Conservation (phyloP, 1,140 invertebrate species). For the Apis dorsata region DNA sequence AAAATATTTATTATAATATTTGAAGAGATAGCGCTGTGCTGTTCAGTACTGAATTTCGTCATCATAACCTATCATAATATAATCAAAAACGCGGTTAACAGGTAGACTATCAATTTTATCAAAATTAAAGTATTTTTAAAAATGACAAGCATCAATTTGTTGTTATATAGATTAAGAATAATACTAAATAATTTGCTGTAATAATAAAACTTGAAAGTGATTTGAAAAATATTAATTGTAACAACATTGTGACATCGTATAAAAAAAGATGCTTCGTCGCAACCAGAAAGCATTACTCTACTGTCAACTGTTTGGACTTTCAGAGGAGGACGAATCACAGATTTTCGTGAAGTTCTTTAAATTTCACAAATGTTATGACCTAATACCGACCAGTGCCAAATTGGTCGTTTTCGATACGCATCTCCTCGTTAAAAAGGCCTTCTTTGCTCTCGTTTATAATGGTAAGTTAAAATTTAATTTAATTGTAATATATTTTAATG, state of each 20-base stretch:
- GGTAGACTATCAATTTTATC: not conserved
- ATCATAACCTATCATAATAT: slow-evolving; percentile 15
- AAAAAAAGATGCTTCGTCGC: slow-evolving; percentile 67
- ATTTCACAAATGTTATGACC: slow-evolving; percentile 99
- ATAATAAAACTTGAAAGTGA: not conserved
- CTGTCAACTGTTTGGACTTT: slow-evolving; percentile 81
- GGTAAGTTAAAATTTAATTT: slow-evolving; percentile 82
- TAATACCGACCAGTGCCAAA: slow-evolving; percentile 99
- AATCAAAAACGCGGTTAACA: not conserved
- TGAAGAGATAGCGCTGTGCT: not conserved
- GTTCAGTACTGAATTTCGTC: not conserved
- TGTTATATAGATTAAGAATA: not conserved
- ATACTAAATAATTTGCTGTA: not conserved
- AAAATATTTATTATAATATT: not conserved
- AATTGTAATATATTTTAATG: not conserved
- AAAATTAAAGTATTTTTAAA: not conserved
- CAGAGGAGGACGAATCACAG: slow-evolving; percentile 97
- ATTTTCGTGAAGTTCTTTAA: slow-evolving; percentile 99
- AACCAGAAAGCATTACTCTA: slow-evolving; percentile 73
- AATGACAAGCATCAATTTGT: not conserved
- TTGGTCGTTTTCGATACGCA: slow-evolving; percentile 99
- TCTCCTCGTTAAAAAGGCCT: slow-evolving; percentile 98
- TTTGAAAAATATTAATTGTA: not conserved
- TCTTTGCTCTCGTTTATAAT: slow-evolving; percentile 99
- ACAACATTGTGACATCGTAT: slow-evolving; percentile 40